A percentile compares a stretch with the other conserved stretches of the same genome.
Evolutionary conservation across 2,797 vertebrate species (phyloP).

Genomic region (Manis javanica): DNA sequence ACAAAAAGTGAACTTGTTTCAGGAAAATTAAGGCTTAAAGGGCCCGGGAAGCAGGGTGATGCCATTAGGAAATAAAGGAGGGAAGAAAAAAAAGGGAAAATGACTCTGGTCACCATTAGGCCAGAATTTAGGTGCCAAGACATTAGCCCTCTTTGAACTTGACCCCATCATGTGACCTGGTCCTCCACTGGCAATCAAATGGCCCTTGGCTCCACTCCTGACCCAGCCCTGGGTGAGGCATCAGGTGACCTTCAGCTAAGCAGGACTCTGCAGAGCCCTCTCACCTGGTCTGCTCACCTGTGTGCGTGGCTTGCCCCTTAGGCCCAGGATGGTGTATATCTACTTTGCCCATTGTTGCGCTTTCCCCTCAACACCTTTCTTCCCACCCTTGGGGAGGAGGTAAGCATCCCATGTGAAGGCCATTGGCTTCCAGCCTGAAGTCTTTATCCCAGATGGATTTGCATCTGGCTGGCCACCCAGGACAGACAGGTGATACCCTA

Average conservation of each 20-base stretch:
- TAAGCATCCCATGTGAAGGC: background rate
- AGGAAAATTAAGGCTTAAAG: background rate
- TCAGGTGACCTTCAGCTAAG: background rate
- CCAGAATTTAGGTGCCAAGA: background rate
- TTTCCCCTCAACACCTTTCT: background rate
- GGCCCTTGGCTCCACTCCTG: background rate
- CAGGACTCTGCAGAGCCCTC: rapidly evolving
- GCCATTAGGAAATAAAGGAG: background rate
- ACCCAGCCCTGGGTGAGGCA: background rate
- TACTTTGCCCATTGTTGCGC: background rate
- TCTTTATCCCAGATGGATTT: background rate
- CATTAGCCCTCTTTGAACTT: background rate
- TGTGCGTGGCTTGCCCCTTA: background rate
- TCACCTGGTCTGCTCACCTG: background rate
- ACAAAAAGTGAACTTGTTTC: background rate
- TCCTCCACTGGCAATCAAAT: background rate
- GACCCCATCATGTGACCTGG: background rate
- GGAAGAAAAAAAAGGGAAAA: background rate
- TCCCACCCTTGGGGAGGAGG: background rate
- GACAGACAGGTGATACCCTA: background rate
- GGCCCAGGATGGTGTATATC: background rate
- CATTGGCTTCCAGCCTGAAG: background rate
- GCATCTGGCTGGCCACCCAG: background rate
- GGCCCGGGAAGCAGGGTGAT: background rate
- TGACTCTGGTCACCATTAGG: background rate